Evolutionary conservation across 64 coral and sea anemone species (phyloP).

Genomic region (Pocillopora verrucosa): DNA sequence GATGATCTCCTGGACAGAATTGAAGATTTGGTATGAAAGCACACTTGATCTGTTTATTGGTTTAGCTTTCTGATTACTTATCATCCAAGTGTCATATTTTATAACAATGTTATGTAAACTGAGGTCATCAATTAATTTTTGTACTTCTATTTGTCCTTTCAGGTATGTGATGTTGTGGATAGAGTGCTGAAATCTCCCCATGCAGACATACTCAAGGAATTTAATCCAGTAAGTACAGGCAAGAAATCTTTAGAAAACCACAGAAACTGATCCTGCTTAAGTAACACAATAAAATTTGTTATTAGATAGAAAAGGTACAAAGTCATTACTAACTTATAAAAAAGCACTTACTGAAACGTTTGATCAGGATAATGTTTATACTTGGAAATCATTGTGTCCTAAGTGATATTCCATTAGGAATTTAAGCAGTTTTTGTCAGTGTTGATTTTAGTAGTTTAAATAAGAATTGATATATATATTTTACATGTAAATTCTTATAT

Average conservation of each 20-base stretch:
- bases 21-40: constrained; percentile 80
- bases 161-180: constrained; percentile 98
- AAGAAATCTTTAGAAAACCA: not conserved
- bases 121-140: not conserved
- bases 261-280: not conserved
- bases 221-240: constrained; percentile 83
- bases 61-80: not conserved
- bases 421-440: no score
- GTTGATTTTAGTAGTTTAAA: no score
- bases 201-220: constrained; percentile 73
- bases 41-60: no score
- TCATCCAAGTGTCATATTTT: not conserved
- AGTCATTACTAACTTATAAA: no score
- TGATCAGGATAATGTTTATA: no score
- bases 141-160: not conserved
- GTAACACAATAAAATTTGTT: not conserved
- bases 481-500: no score
- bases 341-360: no score
- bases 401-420: no score
- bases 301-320: no score
- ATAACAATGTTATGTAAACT: no score
- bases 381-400: no score
- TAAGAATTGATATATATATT: no score
- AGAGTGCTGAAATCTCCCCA: constrained; percentile 85
- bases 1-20: constrained; percentile 90